phyloP scores from a whole-genome alignment of 2,113 vertebrate species.

The Kryptolebias marmoratus region DNA sequence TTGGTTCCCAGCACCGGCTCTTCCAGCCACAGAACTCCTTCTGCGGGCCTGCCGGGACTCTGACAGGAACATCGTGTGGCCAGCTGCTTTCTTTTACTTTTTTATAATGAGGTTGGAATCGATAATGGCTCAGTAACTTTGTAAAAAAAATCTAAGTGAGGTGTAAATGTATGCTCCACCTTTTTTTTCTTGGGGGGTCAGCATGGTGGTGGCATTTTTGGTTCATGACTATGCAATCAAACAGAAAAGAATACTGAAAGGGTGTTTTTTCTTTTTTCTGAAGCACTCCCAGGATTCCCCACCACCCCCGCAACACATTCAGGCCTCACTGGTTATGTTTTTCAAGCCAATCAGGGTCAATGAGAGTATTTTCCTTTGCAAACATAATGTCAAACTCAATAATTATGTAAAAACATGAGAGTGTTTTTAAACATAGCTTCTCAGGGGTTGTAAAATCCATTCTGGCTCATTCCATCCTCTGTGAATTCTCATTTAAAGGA shows the following conservation, averaged over 20 bases:
- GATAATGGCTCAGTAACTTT: constrained; percentile 48
- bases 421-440: constrained; percentile 46
- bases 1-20: constrained; percentile 68
- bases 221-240: neutral
- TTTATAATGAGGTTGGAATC: constrained; percentile 43
- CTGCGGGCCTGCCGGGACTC: constrained; percentile 63
- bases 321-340: constrained; percentile 8
- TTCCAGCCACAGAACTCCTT: constrained; percentile 77
- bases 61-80: constrained; percentile 62
- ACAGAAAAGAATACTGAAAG: neutral
- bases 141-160: constrained; percentile 63
- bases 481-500: constrained; percentile 87
- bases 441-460: constrained; percentile 15
- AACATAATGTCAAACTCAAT: constrained; percentile 16
- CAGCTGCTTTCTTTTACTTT: constrained; percentile 47
- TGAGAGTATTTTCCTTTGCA: neutral
- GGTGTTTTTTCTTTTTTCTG: constrained; percentile 48
- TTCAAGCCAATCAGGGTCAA: constrained; percentile 8
- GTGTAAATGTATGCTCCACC: constrained; percentile 34
- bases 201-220: neutral
- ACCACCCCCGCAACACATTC: neutral
- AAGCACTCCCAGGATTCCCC: constrained; percentile 24
- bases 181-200: constrained; percentile 19
- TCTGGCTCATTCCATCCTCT: constrained; percentile 78
- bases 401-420: constrained; percentile 13